These are phyloP conservation scores for Litocranius walleri DNA, from an alignment of 2,113 vertebrate genomes.

Conservation along the genomic window DNA sequence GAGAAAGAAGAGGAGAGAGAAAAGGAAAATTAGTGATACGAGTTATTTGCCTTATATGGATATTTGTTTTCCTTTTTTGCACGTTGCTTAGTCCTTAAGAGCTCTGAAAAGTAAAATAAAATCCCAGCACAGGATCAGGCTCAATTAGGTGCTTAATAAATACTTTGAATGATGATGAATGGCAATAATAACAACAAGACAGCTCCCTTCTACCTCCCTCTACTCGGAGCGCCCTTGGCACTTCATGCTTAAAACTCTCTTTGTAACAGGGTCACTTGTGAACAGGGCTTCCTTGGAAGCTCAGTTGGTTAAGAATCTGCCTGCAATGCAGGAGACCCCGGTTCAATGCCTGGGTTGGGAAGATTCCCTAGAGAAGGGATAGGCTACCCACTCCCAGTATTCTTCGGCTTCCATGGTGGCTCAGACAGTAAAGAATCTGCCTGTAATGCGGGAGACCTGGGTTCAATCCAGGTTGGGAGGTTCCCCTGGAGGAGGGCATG, in stretches of 20 bases:
- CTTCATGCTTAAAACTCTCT: background rate
- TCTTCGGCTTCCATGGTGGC: background rate
- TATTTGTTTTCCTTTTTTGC: slow-evolving; percentile 2
- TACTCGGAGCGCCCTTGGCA: rapidly evolving
- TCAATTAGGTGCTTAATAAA: slow-evolving; percentile 7
- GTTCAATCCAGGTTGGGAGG: background rate
- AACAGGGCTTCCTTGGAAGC: background rate
- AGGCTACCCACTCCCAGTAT: background rate
- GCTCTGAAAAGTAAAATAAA: background rate
- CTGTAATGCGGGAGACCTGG: background rate
- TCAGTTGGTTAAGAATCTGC: background rate
- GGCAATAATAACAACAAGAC: background rate
- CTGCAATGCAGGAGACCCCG: background rate
- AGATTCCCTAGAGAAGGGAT: background rate
- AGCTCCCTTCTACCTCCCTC: background rate
- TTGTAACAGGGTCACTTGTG: background rate
- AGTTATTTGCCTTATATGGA: background rate
- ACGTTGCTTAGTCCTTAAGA: background rate
- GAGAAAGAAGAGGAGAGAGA: background rate
- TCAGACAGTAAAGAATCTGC: background rate
- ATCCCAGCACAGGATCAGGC: background rate
- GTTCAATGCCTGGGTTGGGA: background rate
- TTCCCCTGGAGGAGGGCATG: background rate
- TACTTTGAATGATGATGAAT: slow-evolving; percentile 2
- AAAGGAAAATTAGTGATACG: background rate